Percentiles rank a stretch among this genome's conserved stretches.
Evolutionary conservation across 2,113 vertebrate species (phyloP).

Genomic region (Paramormyrops kingsleyae): DNA sequence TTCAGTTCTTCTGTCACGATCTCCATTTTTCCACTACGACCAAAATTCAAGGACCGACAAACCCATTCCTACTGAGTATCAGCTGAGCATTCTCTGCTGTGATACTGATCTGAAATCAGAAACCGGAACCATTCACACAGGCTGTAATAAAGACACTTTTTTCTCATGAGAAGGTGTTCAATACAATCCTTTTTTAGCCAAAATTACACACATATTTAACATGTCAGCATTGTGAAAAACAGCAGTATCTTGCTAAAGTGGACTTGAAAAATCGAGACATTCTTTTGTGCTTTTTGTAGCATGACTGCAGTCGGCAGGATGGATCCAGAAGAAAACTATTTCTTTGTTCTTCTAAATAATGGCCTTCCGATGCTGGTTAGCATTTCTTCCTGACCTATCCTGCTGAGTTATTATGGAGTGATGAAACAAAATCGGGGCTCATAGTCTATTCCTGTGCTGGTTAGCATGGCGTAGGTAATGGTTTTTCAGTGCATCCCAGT

Average conservation of each 20-base stretch:
- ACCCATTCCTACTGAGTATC: not conserved
- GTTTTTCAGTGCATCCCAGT: not conserved
- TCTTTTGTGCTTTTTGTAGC: conserved; percentile 48
- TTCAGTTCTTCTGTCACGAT: not conserved
- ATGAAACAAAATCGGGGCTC: not conserved
- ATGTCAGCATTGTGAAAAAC: not conserved
- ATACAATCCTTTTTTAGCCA: not conserved
- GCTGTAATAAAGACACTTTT: not conserved
- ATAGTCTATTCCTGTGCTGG: not conserved
- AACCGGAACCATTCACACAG: not conserved
- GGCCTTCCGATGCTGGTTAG: not conserved
- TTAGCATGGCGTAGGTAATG: not conserved
- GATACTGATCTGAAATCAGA: not conserved
- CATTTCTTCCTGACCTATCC: not conserved
- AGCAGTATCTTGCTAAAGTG: not conserved
- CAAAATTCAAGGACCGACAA: not conserved
- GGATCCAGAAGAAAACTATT: not conserved
- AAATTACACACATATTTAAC: not conserved
- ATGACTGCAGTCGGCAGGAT: not conserved
- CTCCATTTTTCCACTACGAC: not conserved
- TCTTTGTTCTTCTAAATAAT: not conserved
- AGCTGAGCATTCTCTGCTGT: not conserved
- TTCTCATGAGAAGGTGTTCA: not conserved
- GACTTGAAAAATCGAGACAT: conserved; percentile 24
- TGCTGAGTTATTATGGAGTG: conserved; percentile 1